Evolutionary conservation across 2,797 vertebrate genomes (phyloP).

Genomic region (Characodon lateralis): DNA sequence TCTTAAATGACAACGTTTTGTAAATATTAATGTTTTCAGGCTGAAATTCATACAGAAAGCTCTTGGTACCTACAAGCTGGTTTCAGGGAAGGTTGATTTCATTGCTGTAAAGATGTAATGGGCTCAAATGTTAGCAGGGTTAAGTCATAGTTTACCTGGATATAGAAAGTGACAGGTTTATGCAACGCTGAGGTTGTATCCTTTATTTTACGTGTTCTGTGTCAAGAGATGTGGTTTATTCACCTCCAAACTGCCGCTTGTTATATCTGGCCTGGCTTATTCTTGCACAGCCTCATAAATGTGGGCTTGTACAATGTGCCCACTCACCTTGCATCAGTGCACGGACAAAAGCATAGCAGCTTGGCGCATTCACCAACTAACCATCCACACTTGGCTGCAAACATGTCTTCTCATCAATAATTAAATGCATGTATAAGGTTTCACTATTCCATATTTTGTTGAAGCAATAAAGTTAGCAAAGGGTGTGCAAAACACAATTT

Average conservation of each 20-base stretch:
- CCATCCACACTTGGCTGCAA: not conserved
- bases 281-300: constrained; percentile 38
- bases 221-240: constrained; percentile 38
- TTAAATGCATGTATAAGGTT: constrained; percentile 27
- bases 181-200: constrained; percentile 14
- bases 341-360: constrained; percentile 3
- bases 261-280: constrained; percentile 23
- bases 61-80: not conserved
- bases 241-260: constrained; percentile 17
- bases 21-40: not conserved
- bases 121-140: constrained; percentile 2
- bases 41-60: not conserved
- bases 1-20: not conserved
- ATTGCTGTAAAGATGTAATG: constrained; percentile 19
- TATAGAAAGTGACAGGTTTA: constrained; percentile 39
- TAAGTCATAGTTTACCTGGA: not conserved
- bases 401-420: constrained; percentile 22
- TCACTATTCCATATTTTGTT: constrained; percentile 26
- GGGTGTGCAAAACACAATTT: constrained; percentile 29
- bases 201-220: constrained; percentile 33
- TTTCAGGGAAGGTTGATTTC: constrained; percentile 24
- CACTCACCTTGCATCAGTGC: constrained; percentile 17
- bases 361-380: constrained; percentile 9
- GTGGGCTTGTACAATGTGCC: constrained; percentile 17
- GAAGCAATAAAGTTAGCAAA: constrained; percentile 26